Evolutionary conservation across 2,888 invertebrate species (phyloP), one percentile per base, ranked within the genome.

Genomic region (Cantharis flavilabris): DNA sequence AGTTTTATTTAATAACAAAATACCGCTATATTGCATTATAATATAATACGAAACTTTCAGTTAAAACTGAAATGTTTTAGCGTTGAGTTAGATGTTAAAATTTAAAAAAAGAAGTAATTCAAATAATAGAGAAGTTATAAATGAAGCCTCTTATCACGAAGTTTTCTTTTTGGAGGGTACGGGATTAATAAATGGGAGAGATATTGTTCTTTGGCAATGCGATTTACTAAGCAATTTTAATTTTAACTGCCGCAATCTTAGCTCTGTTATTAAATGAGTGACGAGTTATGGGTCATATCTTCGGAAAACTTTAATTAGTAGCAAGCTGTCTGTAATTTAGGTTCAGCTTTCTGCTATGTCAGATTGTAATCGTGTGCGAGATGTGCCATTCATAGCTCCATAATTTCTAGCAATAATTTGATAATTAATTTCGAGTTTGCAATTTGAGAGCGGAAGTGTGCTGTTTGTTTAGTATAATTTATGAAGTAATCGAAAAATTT

Each of bases 271-370:
- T 81, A 81, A 81, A 79, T 79, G 77, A 75, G 77, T 78, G 78
- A 78, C 80, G 79, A 81, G 80, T 81, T 81, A 81, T 79, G 81
- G 80, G 77, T 77, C 79, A 78, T 81, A 81, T 81, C 81, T 81
- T 81, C 79, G 79, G 81, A 76, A 79, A 79, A 77, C 76, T 82
- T 81, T 81, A 82, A 82, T 82, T 81, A 82, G 78, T 69, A 80
- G 78, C 79, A 79, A 76, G 80, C 79, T 81, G 81, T 80, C 81
- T 77, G 77, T 79, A 79, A 81, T 81, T 81, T 80, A 81, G 75
- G 71, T 74, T 75, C 79, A 62, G 65, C 23, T 76, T 79, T 75
- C 49, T 49, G 49, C 49, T 49, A 49, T 77, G 79, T 79, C 77
- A 79, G 79, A 79, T 77, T 70, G 72, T 79, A 77, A 79, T 79